Percentiles rank a stretch among this genome's conserved stretches.
Conservation (phyloP, 2,888 invertebrate genomes). For the Monopis laevigella region DNA sequence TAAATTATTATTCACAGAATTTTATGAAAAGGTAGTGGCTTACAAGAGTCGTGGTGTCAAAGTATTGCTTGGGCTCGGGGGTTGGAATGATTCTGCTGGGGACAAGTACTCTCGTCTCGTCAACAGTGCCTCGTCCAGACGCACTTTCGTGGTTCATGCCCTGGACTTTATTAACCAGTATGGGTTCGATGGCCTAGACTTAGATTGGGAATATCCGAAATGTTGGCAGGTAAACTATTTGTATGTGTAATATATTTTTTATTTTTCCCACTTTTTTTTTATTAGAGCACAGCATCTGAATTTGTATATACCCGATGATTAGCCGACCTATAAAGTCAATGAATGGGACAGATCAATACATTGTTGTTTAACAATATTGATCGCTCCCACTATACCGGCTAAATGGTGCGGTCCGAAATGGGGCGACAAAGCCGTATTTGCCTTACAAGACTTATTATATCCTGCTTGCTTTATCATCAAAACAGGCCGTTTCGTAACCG, state of each 20-base stretch:
- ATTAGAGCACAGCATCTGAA: no score
- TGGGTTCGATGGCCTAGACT: constrained; percentile 89
- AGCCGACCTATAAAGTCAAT: no score
- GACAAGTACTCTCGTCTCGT: constrained; percentile 88
- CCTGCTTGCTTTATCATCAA: no score
- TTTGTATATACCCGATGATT: no score
- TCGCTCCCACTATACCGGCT: no score
- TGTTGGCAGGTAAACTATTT: constrained; percentile 79
- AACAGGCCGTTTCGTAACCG: no score
- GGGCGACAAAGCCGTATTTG: no score
- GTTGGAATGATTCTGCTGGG: constrained; percentile 94
- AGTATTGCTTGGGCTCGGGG: constrained; percentile 88
- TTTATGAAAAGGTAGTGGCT: constrained; percentile 85
- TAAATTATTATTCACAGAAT: constrained; percentile 58
- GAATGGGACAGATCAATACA: no score
- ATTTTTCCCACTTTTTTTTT: no score
- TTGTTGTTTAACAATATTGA: no score
- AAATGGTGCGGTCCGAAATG: no score
- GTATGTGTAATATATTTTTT: background rate
- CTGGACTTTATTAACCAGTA: constrained; percentile 81
- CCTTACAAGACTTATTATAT: no score
- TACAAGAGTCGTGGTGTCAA: constrained; percentile 78
- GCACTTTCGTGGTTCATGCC: constrained; percentile 78
- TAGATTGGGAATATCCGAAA: constrained; percentile 95
- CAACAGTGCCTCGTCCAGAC: constrained; percentile 74